phyloP scores from a whole-genome alignment of 2,888 invertebrate species.

The Hedya salicella region DNA sequence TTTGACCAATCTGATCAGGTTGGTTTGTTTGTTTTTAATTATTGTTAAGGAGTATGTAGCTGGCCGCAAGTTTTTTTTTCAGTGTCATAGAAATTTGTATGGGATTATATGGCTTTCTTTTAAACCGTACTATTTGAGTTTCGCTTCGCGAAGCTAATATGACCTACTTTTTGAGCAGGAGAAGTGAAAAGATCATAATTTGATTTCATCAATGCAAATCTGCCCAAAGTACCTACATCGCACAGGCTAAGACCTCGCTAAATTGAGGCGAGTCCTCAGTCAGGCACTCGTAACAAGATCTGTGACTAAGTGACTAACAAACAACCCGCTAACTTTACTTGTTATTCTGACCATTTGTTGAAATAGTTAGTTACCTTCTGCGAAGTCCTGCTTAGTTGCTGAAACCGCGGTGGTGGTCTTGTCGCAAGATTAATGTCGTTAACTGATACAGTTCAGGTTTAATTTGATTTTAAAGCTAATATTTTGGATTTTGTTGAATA shows the following conservation, averaged over 20 bases:
- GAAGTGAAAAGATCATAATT: too few relatives aligned
- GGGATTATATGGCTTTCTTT: too few relatives aligned
- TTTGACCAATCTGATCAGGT: too few relatives aligned
- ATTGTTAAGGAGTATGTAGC: too few relatives aligned
- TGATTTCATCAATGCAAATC: background rate
- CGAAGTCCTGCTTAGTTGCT: slow-evolving; percentile 11
- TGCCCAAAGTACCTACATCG: background rate
- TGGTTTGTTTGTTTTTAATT: too few relatives aligned
- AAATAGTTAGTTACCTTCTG: slow-evolving; percentile 23
- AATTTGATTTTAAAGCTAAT: background rate
- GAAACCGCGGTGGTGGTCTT: background rate
- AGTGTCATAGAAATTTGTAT: too few relatives aligned
- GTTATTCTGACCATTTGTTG: slow-evolving; percentile 34
- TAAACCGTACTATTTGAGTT: too few relatives aligned
- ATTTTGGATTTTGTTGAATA: too few relatives aligned
- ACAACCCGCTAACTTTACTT: slow-evolving; percentile 23
- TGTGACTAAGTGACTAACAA: slow-evolving; percentile 14
- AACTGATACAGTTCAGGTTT: background rate
- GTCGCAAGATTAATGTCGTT: background rate
- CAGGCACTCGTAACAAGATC: slow-evolving; percentile 20
- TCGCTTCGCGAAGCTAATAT: too few relatives aligned
- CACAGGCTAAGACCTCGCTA: slow-evolving; percentile 7
- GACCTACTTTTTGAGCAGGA: too few relatives aligned
- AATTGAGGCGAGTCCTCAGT: slow-evolving; percentile 12
- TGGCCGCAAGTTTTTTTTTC: too few relatives aligned